Evolutionary conservation across 1,140 invertebrate genomes (phyloP).

Genomic region (Leptonema lineaticorne): DNA sequence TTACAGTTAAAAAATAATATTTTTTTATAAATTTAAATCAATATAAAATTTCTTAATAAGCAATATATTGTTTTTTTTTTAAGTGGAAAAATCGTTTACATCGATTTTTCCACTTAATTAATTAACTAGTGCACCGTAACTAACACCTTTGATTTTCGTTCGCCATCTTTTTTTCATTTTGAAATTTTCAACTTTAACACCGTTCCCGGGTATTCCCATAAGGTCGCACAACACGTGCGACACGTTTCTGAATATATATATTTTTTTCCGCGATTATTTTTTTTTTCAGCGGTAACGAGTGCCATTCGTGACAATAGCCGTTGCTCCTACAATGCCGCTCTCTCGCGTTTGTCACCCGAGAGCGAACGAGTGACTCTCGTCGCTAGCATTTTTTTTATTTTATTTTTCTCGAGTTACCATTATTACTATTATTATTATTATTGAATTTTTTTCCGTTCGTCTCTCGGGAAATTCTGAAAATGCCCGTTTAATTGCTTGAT

Average conservation of each 20-base stretch:
- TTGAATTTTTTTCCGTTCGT: conserved; percentile 7
- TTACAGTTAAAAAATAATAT: too few species aligned
- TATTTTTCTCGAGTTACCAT: too few species aligned
- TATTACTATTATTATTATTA: too few species aligned
- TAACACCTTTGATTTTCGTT: too few species aligned
- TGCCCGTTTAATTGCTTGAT: conserved; percentile 13
- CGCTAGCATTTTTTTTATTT: conserved; percentile 14
- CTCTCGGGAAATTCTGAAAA: conserved; percentile 12
- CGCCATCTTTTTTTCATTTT: too few species aligned
- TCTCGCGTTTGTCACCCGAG: conserved; percentile 25
- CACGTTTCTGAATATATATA: not conserved
- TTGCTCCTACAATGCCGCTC: conserved; percentile 21
- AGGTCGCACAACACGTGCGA: not conserved
- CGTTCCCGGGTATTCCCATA: too few species aligned
- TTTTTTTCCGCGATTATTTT: not conserved
- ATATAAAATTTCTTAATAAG: too few species aligned
- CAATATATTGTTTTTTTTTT: too few species aligned
- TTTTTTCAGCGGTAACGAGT: conserved; percentile 6
- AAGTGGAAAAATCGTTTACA: not conserved
- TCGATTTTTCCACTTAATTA: not conserved
- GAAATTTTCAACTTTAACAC: too few species aligned
- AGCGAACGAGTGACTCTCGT: conserved; percentile 19
- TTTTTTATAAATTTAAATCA: too few species aligned
- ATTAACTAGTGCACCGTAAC: too few species aligned
- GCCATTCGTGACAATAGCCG: conserved; percentile 28